These are phyloP conservation scores for Takifugu bimaculatus DNA, from an alignment of 2,113 vertebrate genomes.

Conservation along the genomic window DNA sequence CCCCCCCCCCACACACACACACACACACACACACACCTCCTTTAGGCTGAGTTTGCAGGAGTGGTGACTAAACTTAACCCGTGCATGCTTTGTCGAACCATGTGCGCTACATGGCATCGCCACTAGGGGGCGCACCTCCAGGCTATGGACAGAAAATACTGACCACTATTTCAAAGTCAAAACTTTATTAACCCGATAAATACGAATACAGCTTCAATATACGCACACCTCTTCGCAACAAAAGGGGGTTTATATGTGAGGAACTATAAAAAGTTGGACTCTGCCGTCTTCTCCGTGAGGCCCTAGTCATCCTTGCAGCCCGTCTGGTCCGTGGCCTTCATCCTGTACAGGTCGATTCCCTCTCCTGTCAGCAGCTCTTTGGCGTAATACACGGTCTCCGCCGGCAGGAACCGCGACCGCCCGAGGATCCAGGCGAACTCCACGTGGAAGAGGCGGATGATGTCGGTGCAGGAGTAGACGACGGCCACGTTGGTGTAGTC, in stretches of 20 bases:
- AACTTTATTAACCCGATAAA: no score
- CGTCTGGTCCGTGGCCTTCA: conserved; percentile 78
- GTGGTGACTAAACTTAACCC: no score
- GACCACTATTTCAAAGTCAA: no score
- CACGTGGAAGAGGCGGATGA: conserved; percentile 81
- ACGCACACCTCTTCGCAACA: neutral
- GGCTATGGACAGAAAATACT: no score
- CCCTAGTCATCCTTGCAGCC: conserved; percentile 71
- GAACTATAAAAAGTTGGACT: no score
- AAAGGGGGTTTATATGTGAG: neutral
- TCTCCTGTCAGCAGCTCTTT: conserved; percentile 74
- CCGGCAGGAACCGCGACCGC: conserved; percentile 75
- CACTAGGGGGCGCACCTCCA: no score
- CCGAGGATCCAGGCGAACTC: conserved; percentile 84
- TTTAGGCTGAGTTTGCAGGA: neutral
- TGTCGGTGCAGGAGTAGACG: conserved; percentile 84
- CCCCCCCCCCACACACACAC: conserved; percentile 10
- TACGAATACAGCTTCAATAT: neutral
- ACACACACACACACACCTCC: conserved; percentile 2
- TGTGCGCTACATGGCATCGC: no score
- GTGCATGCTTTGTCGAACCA: no score
- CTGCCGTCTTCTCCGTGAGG: no score
- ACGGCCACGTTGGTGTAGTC: conserved; percentile 82
- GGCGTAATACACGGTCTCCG: conserved; percentile 69
- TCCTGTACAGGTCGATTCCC: conserved; percentile 72